Evolutionary conservation across 2,888 invertebrate genomes (phyloP), one percentile per base, ranked within the genome.

Genomic region (Meta bourneti): DNA sequence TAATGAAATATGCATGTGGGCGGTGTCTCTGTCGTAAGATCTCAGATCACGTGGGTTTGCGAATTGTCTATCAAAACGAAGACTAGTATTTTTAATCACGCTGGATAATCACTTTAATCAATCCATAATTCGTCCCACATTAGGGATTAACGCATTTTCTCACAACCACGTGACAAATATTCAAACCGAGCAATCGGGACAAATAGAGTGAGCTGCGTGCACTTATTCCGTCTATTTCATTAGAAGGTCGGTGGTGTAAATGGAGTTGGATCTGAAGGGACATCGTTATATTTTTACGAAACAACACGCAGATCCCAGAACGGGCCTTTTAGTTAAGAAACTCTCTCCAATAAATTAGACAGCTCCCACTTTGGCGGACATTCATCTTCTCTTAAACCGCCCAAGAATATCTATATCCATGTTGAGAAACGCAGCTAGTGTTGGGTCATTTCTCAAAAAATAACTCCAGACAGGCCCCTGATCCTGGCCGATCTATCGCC

Each of bases 371-470:
- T 49, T 51, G 4, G 2, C 4, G 16, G 9, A 51, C 54, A 79
- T 87, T 71, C 52, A 71, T 87, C 87, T 87, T 72, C 79, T 2
- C 78, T 61, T 79, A 87, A 87, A 79, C 72, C 70, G 51, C 54
- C 52, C n/a, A 48, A 20, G 72, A 87, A 87, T 79, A 87, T 72
- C 87, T 79, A 51, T 72, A 87, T 79, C 79, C 79, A 52, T 71
- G 77, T 77, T 89, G 89, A 89, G 89, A 82, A 89, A 89, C 81
- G 82, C 49, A n/a, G 13, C 54, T 11, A 19, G 69, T 48, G 74
- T 7, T 20, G 71, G 69, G 89, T 69, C 74, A 89, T 89, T 89
- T 89, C 89, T 89, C 89, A 89, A 89, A 89, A 89, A 89, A 82
- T 89, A 89, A 70, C 51, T 74, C 89, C 70, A 69, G 82, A 89